A percentile compares a stretch with the other conserved stretches of the same genome.
Conservation (phyloP, 2,113 vertebrate species). For the Catagonus wagneri region DNA sequence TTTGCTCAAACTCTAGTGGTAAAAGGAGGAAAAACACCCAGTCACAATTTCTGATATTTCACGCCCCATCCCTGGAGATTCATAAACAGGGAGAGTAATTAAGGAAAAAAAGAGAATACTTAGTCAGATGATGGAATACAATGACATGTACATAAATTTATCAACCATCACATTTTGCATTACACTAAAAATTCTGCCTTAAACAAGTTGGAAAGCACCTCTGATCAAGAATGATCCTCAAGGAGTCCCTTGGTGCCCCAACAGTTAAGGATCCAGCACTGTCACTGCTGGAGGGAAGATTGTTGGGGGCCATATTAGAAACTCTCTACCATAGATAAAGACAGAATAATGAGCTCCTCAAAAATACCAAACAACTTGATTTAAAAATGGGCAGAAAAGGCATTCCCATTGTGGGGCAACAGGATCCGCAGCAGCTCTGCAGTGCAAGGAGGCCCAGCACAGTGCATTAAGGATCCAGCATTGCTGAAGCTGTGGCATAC, state of each 20-base stretch:
- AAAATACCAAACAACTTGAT: too few species aligned
- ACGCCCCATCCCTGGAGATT: neutral
- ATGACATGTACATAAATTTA: neutral
- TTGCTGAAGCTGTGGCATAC: too few species aligned
- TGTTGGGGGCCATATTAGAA: neutral
- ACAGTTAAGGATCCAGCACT: too few species aligned
- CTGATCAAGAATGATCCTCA: neutral
- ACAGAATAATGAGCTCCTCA: neutral
- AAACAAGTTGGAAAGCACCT: neutral
- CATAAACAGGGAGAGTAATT: neutral
- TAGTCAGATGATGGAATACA: neutral
- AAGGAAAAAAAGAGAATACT: slow-evolving; percentile 14
- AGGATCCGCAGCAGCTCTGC: too few species aligned
- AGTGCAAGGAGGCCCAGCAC: too few species aligned
- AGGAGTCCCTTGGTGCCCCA: neutral
- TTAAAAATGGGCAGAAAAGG: too few species aligned
- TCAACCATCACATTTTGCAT: neutral
- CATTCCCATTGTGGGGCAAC: too few species aligned
- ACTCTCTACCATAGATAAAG: neutral
- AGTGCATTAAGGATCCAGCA: too few species aligned
- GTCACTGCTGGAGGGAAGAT: neutral
- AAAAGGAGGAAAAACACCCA: neutral
- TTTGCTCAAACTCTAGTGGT: slow-evolving; percentile 2
- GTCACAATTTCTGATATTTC: neutral
- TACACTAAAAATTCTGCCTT: neutral